A percentile compares a stretch with the other conserved stretches of the same genome.
These are phyloP conservation scores for Nansenia antarctica DNA, from an alignment of 2,113 vertebrate genomes.

Conservation along the genomic window DNA sequence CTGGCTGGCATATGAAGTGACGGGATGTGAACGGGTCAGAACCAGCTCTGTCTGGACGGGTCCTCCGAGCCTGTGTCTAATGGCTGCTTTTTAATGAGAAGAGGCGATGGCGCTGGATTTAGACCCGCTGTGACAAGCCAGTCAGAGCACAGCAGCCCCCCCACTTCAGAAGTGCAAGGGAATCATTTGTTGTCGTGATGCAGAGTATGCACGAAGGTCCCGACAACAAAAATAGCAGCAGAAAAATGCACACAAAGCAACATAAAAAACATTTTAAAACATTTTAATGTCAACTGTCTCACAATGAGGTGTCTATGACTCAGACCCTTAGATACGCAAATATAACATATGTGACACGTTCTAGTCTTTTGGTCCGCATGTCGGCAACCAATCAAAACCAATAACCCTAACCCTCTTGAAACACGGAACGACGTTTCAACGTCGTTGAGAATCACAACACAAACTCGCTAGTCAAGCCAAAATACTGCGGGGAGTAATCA, in stretches of 20 bases:
- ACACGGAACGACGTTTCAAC: no score
- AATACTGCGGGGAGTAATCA: no score
- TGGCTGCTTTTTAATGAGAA: slow-evolving; percentile 66
- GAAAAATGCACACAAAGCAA: slow-evolving; percentile 54
- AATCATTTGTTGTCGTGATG: slow-evolving; percentile 58
- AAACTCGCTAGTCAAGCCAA: no score
- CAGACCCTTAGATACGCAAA: slow-evolving; percentile 41
- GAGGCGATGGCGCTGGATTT: slow-evolving; percentile 58
- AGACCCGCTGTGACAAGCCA: slow-evolving; percentile 63
- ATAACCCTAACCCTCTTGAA: no score
- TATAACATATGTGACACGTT: no score
- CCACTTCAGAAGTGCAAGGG: slow-evolving; percentile 43
- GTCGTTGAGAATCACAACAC: no score
- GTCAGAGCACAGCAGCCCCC: slow-evolving; percentile 45
- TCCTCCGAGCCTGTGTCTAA: slow-evolving; percentile 55
- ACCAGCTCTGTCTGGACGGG: slow-evolving; percentile 53
- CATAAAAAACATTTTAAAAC: slow-evolving; percentile 43
- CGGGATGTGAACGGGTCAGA: slow-evolving; percentile 56
- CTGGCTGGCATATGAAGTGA: slow-evolving; percentile 47
- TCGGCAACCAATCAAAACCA: no score
- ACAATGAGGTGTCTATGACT: slow-evolving; percentile 47
- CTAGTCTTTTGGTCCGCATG: no score
- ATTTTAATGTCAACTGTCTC: slow-evolving; percentile 61
- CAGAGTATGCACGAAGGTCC: slow-evolving; percentile 36
- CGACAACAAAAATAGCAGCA: slow-evolving; percentile 55